Conservation (phyloP, 2,797 vertebrate species). For the Apodemus agrarius region DNA sequence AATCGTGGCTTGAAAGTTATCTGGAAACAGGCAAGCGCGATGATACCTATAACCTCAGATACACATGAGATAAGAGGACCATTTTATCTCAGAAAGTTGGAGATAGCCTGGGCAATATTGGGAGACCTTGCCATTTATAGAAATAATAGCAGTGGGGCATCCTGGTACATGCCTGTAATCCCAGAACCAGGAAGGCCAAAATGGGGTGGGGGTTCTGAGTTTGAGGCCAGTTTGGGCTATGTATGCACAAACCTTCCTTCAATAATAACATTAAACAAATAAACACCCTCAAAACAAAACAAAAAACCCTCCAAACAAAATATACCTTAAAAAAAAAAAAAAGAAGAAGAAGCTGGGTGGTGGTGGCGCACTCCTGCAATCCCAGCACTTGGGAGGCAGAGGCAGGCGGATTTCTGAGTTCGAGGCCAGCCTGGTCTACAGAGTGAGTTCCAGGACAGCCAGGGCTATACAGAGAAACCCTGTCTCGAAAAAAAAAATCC, state of each 20-base stretch:
- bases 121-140: background rate
- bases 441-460: too few relatives aligned
- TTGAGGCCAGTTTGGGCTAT: background rate
- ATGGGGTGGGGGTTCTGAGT: too few relatives aligned
- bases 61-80: background rate
- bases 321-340: background rate
- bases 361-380: too few relatives aligned
- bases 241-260: background rate
- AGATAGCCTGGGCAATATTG: background rate
- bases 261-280: background rate
- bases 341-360: background rate
- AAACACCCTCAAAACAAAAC: background rate
- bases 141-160: background rate
- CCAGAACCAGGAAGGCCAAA: background rate
- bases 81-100: background rate
- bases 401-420: too few relatives aligned
- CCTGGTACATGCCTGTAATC: background rate
- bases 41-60: background rate
- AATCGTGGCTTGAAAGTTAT: conserved; percentile 35
- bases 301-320: background rate
- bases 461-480: too few relatives aligned
- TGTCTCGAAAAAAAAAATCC: too few relatives aligned
- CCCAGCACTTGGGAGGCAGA: too few relatives aligned
- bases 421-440: too few relatives aligned
- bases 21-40: background rate